Base-by-base conservation (phyloP, 2,113 vertebrate species). In the Tetrax tetrax region DNA sequence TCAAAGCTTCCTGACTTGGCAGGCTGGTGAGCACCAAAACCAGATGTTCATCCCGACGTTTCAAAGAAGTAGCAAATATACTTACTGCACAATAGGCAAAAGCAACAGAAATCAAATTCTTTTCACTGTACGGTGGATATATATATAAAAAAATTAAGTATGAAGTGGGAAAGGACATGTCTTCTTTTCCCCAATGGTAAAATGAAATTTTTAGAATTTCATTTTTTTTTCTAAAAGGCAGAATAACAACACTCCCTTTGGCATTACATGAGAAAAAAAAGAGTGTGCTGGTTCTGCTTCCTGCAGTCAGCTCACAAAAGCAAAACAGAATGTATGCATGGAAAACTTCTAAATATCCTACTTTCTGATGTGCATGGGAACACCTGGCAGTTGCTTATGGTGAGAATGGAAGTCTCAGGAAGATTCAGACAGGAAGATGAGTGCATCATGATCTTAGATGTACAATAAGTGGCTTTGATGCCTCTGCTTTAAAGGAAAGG, bases 1-100 rank as follows among this genome's bases (percentile, higher is more conserved):
- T 92, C 82, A 93, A 93, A 96, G 85, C 51, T 93, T 96, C 57
- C 41, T 2, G 28, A 33, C 83, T 92, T 96, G 92, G 83, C 88
- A 4, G 12, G 37, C 23, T 64, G 71, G 79, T 53, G 43, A 92
- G 83, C 86, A 89, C 90, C 76, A 75, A 94, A 96, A 92, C 51
- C 90, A 97, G 94, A 96, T 96, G 89, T 91, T 92, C 86, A 91
- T 71, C 72, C 57, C 0, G 9, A 75, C 3, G 6, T 92, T 93
- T 95, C 90, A 95, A 81, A 90, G 63, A 85, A 77, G 33, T 56
- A 86, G 83, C 88, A 87, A 95, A 95, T 75, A 82, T 33, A 69
- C 22, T 80, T 80, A 87, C 8, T 87, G 43, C 48, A 91, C 65
- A 84, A 81, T 13, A 51, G 87, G 45, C 79, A 91, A 87, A 84